Conservation (phyloP, 2,888 invertebrate genomes). For the Caenorhabditis doughertyi region DNA sequence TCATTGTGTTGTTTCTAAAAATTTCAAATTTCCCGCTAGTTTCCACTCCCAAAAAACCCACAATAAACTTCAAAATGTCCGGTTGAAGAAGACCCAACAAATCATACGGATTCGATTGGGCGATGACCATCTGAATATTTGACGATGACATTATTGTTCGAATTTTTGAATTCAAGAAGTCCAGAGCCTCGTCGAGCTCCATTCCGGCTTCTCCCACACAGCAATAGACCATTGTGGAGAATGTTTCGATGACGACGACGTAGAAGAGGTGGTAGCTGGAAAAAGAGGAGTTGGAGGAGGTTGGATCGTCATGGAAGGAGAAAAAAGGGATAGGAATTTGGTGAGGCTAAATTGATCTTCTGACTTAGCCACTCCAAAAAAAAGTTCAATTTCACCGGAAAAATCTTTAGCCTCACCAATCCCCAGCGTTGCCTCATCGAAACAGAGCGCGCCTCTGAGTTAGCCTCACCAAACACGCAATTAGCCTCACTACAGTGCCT, state of each 20-base stretch:
- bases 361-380: no score
- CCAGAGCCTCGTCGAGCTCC: conserved; percentile 40
- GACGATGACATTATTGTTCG: conserved; percentile 48
- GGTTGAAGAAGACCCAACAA: conserved; percentile 55
- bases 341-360: no score
- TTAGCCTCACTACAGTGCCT: no score
- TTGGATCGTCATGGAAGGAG: no score
- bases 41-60: conserved; percentile 25
- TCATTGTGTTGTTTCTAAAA: conserved; percentile 61
- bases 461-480: no score
- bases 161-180: conserved; percentile 61
- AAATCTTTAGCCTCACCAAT: no score
- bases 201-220: conserved; percentile 61
- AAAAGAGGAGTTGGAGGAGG: no score
- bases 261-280: conserved; percentile 64
- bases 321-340: no score
- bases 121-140: conserved; percentile 60
- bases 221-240: conserved; percentile 66
- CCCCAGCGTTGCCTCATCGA: no score
- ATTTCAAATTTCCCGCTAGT: neutral
- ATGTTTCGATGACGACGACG: conserved; percentile 60
- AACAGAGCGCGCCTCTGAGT: no score
- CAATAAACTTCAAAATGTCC: conserved; percentile 58
- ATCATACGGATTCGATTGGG: conserved; percentile 54
- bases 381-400: no score